A percentile compares a stretch with the other conserved stretches of the same genome.
phyloP scores from a whole-genome alignment of 2,888 invertebrate genomes.

The Pollenia amentaria region DNA sequence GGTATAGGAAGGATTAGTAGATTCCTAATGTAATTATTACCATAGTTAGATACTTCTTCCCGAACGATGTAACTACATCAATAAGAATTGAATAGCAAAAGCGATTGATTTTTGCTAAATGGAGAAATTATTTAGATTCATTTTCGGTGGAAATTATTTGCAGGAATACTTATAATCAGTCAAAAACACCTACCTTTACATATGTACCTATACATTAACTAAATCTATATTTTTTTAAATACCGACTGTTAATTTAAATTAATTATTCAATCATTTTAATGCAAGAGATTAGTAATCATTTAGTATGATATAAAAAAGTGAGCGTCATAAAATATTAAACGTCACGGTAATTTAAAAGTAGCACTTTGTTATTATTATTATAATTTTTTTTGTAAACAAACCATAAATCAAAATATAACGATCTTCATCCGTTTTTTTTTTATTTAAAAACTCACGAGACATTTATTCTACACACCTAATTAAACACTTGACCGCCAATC shows the following conservation, averaged over 20 bases:
- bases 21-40: too few species aligned
- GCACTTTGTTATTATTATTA: background rate
- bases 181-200: too few species aligned
- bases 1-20: too few species aligned
- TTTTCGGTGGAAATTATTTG: too few species aligned
- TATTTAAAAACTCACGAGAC: constrained; percentile 52
- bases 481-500: constrained; percentile 72
- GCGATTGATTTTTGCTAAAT: too few species aligned
- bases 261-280: background rate
- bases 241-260: background rate
- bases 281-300: constrained; percentile 3
- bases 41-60: too few species aligned
- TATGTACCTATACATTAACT: too few species aligned
- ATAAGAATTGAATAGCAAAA: too few species aligned
- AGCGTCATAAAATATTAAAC: constrained; percentile 11
- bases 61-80: too few species aligned
- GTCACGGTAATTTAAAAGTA: constrained; percentile 13
- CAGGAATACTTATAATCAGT: too few species aligned
- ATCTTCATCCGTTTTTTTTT: constrained; percentile 2
- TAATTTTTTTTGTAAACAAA: constrained; percentile 52
- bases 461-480: constrained; percentile 61
- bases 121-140: too few species aligned
- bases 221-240: too few species aligned
- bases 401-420: constrained; percentile 51
- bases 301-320: background rate